phyloP scores from a whole-genome alignment of 2,797 vertebrate genomes.

The Esox masquinongy region DNA sequence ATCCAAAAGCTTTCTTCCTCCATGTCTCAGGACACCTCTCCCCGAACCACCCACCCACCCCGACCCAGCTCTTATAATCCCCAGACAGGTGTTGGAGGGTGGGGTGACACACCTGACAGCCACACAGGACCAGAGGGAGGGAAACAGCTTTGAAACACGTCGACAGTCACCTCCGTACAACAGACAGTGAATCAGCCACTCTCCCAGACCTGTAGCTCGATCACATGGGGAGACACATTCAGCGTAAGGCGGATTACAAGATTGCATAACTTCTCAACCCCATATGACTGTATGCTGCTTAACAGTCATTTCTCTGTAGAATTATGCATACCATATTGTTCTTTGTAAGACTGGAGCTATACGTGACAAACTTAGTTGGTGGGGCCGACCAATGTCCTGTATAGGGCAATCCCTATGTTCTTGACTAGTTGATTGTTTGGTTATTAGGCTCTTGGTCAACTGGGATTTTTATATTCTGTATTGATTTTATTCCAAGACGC shows the following conservation, averaged over 20 bases:
- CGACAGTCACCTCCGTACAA: constrained; percentile 18
- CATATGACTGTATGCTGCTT: constrained; percentile 48
- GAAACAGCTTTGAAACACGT: constrained; percentile 15
- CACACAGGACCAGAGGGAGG: constrained; percentile 26
- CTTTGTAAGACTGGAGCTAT: background rate
- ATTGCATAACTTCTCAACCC: constrained; percentile 58
- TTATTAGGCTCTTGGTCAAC: too few relatives aligned
- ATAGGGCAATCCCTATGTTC: too few relatives aligned
- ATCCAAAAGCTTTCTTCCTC: constrained; percentile 29
- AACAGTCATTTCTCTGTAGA: constrained; percentile 17
- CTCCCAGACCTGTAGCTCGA: constrained; percentile 35
- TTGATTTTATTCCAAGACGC: too few relatives aligned
- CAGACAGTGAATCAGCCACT: constrained; percentile 15
- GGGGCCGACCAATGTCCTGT: too few relatives aligned
- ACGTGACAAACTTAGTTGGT: too few relatives aligned
- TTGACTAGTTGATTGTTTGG: too few relatives aligned
- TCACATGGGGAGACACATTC: constrained; percentile 66
- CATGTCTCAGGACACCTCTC: constrained; percentile 15
- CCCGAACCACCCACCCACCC: constrained; percentile 38
- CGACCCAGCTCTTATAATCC: constrained; percentile 62
- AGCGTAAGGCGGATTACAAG: constrained; percentile 67
- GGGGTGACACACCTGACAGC: background rate
- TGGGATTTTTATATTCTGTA: too few relatives aligned
- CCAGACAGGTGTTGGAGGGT: constrained; percentile 26
- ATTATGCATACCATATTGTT: constrained; percentile 50